Percentiles rank a stretch among this genome's conserved stretches.
phyloP scores from a whole-genome alignment of 2,797 vertebrate species.

The Xerus rutilus region DNA sequence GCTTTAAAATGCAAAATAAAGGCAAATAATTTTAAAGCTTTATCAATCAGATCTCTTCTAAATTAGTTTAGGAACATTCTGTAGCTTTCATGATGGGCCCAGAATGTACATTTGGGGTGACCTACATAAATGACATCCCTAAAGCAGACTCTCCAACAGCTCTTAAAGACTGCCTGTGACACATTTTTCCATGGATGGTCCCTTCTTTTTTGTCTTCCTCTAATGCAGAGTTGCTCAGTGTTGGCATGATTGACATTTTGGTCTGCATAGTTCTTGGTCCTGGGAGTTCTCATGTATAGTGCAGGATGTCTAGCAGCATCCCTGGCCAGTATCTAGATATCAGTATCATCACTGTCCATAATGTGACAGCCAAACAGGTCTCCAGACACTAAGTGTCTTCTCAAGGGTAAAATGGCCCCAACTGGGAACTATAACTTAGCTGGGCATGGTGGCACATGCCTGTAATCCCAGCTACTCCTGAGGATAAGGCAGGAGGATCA shows the following conservation, averaged over 20 bases:
- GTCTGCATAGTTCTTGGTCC: neutral
- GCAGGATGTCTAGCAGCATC: neutral
- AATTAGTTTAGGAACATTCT: slow-evolving; percentile 19
- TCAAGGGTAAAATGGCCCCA: neutral
- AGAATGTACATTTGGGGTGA: neutral
- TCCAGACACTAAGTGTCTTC: neutral
- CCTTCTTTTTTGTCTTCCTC: neutral
- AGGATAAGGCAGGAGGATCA: too few relatives aligned
- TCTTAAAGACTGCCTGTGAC: neutral
- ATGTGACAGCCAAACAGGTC: neutral
- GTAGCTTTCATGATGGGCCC: neutral
- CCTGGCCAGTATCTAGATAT: neutral
- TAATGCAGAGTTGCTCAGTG: neutral
- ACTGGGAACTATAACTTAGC: neutral
- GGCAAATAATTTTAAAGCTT: slow-evolving; percentile 51
- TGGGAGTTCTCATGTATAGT: neutral
- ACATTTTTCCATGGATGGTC: accelerated
- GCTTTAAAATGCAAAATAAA: slow-evolving; percentile 46
- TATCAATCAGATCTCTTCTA: slow-evolving; percentile 8
- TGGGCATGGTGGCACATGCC: too few relatives aligned
- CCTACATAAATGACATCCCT: neutral
- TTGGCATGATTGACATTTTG: neutral
- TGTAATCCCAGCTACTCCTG: too few relatives aligned
- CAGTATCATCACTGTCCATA: neutral
- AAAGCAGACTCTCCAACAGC: neutral